Percentiles rank a stretch among this genome's conserved stretches.
These are phyloP conservation scores for Meda fulgida DNA, from an alignment of 2,797 vertebrate genomes.

Conservation along the genomic window DNA sequence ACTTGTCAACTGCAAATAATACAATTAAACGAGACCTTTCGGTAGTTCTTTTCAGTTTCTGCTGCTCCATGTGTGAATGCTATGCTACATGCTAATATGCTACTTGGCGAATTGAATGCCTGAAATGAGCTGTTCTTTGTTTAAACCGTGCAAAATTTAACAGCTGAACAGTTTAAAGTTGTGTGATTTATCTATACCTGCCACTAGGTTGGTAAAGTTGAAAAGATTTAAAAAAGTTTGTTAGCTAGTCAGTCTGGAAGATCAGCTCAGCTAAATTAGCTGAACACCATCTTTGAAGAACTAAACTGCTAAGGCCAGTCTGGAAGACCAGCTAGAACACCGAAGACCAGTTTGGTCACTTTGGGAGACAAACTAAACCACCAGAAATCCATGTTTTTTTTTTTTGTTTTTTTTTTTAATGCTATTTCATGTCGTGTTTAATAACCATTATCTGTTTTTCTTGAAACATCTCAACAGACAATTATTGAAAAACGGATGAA, in stretches of 20 bases:
- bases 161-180: not conserved
- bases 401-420: not conserved
- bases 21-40: constrained; percentile 22
- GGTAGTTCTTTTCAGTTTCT: not conserved
- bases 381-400: not conserved
- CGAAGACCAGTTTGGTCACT: not conserved
- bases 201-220: not conserved
- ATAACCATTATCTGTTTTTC: not conserved
- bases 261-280: not conserved
- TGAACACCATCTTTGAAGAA: not conserved
- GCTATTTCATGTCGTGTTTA: not conserved
- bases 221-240: not conserved
- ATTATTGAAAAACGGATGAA: not conserved
- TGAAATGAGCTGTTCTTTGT: not conserved
- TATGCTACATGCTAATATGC: not conserved
- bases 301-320: not conserved
- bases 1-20: not conserved
- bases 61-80: not conserved
- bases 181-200: not conserved
- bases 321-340: not conserved
- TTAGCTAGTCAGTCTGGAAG: not conserved
- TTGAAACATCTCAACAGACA: not conserved
- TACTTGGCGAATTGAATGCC: not conserved
- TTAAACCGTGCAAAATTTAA: not conserved
- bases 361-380: not conserved